Evolutionary conservation across 2,113 vertebrate genomes (phyloP).

Genomic region (Sigmodon hispidus): DNA sequence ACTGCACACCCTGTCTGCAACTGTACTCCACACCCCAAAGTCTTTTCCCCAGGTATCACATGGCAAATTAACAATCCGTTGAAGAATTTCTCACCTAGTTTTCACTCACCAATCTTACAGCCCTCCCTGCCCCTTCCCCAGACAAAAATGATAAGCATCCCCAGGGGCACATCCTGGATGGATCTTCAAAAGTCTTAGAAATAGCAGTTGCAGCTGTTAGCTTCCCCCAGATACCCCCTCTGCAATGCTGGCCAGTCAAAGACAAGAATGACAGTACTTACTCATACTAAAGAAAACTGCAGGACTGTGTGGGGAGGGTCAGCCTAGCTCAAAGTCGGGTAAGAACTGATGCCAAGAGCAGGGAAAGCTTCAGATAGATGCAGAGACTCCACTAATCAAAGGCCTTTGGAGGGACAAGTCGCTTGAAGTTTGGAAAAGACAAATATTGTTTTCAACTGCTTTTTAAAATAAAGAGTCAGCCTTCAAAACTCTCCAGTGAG

Average conservation of each 20-base stretch:
- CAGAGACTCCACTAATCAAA: neutral
- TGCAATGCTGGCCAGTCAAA: neutral
- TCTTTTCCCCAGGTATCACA: neutral
- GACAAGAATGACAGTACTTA: slow-evolving; percentile 61
- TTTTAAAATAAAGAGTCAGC: slow-evolving; percentile 29
- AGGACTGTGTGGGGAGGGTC: neutral
- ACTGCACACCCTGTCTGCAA: neutral
- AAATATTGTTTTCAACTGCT: neutral
- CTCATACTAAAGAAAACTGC: slow-evolving; percentile 65
- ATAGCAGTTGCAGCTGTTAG: slow-evolving; percentile 70
- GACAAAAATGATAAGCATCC: slow-evolving; percentile 59
- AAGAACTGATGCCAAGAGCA: neutral
- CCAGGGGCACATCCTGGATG: slow-evolving; percentile 53
- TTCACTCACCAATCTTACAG: slow-evolving; percentile 42
- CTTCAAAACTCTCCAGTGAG: neutral
- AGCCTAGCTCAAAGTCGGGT: neutral
- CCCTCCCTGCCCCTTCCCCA: neutral
- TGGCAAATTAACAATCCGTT: neutral
- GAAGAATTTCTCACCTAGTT: slow-evolving; percentile 68
- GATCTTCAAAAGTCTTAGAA: slow-evolving; percentile 66
- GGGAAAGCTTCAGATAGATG: neutral
- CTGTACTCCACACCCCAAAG: neutral
- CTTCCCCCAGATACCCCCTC: slow-evolving; percentile 61
- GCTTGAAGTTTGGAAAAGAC: slow-evolving; percentile 6
- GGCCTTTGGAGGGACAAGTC: neutral